Evolutionary conservation across 2,113 vertebrate species (phyloP).

Genomic region (Porphyrio hochstetteri): DNA sequence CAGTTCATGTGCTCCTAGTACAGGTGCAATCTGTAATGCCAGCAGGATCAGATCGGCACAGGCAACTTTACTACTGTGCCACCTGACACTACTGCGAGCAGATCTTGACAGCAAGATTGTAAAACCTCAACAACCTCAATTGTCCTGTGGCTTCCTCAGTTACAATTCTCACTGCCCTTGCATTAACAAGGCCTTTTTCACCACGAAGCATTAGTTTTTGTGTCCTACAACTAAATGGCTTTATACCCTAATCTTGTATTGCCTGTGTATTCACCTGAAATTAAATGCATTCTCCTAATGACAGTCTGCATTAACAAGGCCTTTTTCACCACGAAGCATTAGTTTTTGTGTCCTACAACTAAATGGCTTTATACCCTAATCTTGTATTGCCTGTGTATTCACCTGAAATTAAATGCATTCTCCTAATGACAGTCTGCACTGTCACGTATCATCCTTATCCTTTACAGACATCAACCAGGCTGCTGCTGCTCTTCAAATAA

Average conservation of each 20-base stretch:
- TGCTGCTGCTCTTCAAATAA: background rate
- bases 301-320: background rate
- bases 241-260: background rate
- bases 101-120: background rate
- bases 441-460: background rate
- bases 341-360: background rate
- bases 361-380: background rate
- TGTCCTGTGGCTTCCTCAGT: background rate
- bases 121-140: background rate
- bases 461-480: background rate
- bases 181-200: background rate
- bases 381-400: background rate
- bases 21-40: conserved; percentile 9
- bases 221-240: background rate
- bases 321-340: background rate
- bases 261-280: background rate
- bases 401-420: background rate
- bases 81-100: background rate
- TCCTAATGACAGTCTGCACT: background rate
- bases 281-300: background rate
- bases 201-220: background rate
- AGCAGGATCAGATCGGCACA: conserved; percentile 47
- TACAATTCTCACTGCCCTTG: background rate
- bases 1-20: background rate
- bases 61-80: background rate